Evolutionary conservation across 2,113 vertebrate genomes (phyloP).

Genomic region (Melanerpes formicivorus): DNA sequence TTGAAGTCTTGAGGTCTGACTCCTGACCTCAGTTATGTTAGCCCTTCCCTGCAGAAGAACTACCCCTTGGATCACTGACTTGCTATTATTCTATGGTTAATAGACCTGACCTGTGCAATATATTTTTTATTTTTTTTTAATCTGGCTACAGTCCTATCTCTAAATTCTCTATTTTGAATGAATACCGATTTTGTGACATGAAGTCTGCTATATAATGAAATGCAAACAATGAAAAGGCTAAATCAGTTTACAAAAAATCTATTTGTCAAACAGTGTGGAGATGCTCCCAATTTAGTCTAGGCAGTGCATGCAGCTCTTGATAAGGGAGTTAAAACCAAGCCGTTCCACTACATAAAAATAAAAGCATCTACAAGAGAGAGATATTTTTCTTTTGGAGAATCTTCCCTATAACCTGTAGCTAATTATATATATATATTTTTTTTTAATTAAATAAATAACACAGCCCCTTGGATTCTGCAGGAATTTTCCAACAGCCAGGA

Average conservation of each 20-base stretch:
- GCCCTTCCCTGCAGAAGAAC: constrained; percentile 62
- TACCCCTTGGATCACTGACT: constrained; percentile 67
- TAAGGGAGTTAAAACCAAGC: constrained; percentile 76
- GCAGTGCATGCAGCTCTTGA: constrained; percentile 69
- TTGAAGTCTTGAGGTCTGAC: constrained; percentile 58
- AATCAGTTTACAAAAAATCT: constrained; percentile 83
- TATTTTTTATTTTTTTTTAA: constrained; percentile 60
- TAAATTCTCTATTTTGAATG: constrained; percentile 80
- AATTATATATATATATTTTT: constrained; percentile 60
- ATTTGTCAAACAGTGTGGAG: constrained; percentile 79
- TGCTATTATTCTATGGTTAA: constrained; percentile 78
- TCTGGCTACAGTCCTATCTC: constrained; percentile 72
- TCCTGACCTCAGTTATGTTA: constrained; percentile 68
- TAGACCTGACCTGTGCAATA: constrained; percentile 75
- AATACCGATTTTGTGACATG: constrained; percentile 79
- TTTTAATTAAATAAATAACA: not conserved
- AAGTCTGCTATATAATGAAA: constrained; percentile 79
- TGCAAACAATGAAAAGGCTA: constrained; percentile 79
- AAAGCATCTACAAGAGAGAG: constrained; percentile 54
- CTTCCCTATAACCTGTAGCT: constrained; percentile 70
- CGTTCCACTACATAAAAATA: constrained; percentile 67
- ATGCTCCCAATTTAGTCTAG: constrained; percentile 73
- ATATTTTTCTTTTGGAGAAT: constrained; percentile 59
- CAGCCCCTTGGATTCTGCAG: not conserved
- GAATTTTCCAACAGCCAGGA: constrained; percentile 68